A percentile compares a stretch with the other conserved stretches of the same genome.
These are phyloP conservation scores for Sarcophaga subvicina DNA, from an alignment of 2,888 invertebrate genomes.

Conservation along the genomic window DNA sequence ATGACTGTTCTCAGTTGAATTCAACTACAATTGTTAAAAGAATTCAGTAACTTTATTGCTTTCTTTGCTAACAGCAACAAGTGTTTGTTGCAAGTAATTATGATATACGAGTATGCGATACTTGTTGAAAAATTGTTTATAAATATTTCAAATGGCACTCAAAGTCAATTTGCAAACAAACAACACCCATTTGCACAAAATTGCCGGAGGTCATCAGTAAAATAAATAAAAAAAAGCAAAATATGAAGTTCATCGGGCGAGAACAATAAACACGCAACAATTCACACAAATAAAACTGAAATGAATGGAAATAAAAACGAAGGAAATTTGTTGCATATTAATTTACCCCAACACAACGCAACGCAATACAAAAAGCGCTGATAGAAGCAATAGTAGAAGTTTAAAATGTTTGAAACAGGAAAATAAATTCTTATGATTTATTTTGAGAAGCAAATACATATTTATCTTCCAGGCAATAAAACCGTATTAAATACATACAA, in stretches of 20 bases:
- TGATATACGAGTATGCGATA: conserved; percentile 16
- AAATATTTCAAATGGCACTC: conserved; percentile 41
- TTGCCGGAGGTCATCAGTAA: conserved; percentile 44
- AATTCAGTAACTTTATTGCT: background rate
- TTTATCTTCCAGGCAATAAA: conserved; percentile 11
- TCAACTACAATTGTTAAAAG: background rate
- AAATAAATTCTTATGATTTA: conserved; percentile 28
- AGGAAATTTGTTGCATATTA: conserved; percentile 8
- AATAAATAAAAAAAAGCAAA: conserved; percentile 4
- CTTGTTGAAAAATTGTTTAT: conserved; percentile 15
- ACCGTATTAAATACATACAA: background rate
- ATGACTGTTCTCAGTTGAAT: conserved; percentile 34
- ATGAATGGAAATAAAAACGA: background rate
- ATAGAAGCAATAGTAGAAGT: background rate
- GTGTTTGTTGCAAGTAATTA: conserved; percentile 43
- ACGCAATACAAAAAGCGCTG: background rate
- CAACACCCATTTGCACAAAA: conserved; percentile 20
- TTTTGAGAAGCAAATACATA: background rate
- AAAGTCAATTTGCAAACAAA: conserved; percentile 20
- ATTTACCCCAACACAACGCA: no score
- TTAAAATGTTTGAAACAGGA: background rate
- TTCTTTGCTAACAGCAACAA: conserved; percentile 35
- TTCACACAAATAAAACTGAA: background rate
- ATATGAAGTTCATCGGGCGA: background rate
- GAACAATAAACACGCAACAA: conserved; percentile 16